A percentile compares a stretch with the other conserved stretches of the same genome.
Conservation (phyloP, 2,113 vertebrate genomes). For the Halichoerus grypus region DNA sequence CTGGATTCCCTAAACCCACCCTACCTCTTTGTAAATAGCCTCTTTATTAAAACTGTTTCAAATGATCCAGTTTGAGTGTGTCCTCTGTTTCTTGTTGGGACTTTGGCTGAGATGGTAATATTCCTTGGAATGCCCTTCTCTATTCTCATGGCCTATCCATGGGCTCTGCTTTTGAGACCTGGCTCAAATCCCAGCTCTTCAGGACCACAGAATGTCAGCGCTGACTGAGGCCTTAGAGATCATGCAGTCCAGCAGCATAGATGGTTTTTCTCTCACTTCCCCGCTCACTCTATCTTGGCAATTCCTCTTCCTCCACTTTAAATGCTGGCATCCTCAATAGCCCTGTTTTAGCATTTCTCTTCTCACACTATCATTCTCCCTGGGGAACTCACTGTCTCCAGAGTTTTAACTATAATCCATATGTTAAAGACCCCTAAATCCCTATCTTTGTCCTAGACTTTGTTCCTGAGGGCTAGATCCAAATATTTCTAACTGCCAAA, state of each 20-base stretch:
- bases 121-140: constrained; percentile 50
- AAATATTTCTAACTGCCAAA: not conserved
- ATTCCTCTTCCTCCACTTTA: not conserved
- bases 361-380: not conserved
- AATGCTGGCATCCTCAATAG: not conserved
- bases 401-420: constrained; percentile 7
- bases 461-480: not conserved
- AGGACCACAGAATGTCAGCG: not conserved
- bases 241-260: not conserved
- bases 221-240: not conserved
- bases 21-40: not conserved
- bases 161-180: constrained; percentile 4
- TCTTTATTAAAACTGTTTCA: constrained; percentile 52
- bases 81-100: constrained; percentile 57
- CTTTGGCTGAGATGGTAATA: not conserved
- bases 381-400: not conserved
- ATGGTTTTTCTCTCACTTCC: not conserved
- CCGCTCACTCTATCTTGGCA: not conserved
- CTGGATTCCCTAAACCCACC: not conserved
- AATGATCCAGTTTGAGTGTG: not conserved
- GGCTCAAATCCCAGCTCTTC: not conserved
- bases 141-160: not conserved
- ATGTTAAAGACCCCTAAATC: not conserved
- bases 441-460: not conserved
- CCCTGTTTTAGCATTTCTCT: not conserved